Evolutionary conservation across 2,797 vertebrate genomes (phyloP).

Genomic region (Chaetophractus vellerosus): DNA sequence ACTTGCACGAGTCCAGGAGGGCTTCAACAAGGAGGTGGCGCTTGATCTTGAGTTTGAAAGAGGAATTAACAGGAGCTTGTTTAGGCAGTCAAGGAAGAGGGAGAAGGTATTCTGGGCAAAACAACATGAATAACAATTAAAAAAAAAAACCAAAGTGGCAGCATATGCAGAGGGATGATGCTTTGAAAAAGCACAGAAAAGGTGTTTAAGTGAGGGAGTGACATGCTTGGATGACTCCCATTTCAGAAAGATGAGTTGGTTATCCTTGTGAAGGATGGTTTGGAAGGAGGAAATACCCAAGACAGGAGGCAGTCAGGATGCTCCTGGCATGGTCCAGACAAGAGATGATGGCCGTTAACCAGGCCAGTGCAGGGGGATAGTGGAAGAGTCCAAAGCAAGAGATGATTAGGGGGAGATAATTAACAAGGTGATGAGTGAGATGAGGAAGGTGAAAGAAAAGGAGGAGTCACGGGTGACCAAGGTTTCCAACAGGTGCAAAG

Average conservation of each 20-base stretch:
- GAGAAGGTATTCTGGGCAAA: neutral
- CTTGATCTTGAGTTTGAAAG: neutral
- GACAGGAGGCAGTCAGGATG: neutral
- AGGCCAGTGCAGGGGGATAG: neutral
- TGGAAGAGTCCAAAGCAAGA: neutral
- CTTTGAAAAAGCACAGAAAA: neutral
- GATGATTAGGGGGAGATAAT: no score
- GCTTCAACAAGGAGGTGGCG: neutral
- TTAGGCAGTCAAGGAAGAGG: neutral
- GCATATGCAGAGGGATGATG: neutral
- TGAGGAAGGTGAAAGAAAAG: neutral
- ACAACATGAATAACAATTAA: neutral
- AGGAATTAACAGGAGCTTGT: neutral
- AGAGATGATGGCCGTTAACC: fast-evolving
- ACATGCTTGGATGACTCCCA: neutral
- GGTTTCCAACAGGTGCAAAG: neutral
- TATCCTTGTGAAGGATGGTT: neutral
- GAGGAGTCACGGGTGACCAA: neutral
- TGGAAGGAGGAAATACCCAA: neutral
- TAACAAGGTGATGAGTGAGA: neutral
- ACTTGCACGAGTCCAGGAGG: neutral
- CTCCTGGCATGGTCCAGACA: fast-evolving
- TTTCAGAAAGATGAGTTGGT: neutral
- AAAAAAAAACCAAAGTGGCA: neutral
- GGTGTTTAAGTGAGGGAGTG: neutral